Conservation (phyloP, 2,888 invertebrate species). For the Electrophaes corylata region DNA sequence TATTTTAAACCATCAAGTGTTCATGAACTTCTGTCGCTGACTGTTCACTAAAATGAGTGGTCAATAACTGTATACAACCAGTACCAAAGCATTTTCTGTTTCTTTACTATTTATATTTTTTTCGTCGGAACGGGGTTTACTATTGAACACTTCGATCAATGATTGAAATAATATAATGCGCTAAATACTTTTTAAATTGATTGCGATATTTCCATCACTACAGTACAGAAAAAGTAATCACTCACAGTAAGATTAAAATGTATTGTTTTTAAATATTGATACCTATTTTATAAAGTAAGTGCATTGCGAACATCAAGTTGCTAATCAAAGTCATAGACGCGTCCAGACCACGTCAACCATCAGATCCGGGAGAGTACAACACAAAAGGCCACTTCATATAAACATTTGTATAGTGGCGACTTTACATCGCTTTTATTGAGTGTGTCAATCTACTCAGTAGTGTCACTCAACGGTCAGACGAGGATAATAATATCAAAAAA, state of each 20-base stretch:
- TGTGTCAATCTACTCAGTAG: conserved; percentile 59
- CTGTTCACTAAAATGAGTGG: conserved; percentile 4
- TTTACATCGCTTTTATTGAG: conserved; percentile 63
- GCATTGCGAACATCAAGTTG: conserved; percentile 41
- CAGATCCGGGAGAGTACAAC: conserved; percentile 49
- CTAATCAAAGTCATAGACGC: conserved; percentile 29
- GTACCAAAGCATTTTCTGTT: neutral
- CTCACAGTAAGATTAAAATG: too few species aligned
- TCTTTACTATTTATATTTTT: neutral
- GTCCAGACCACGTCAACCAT: conserved; percentile 26
- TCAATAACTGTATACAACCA: neutral
- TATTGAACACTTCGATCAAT: too few species aligned
- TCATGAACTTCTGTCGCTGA: too few species aligned
- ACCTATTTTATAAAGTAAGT: conserved; percentile 20
- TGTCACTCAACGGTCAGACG: conserved; percentile 79
- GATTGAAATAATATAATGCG: too few species aligned
- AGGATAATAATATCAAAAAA: conserved; percentile 62
- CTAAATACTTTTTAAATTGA: too few species aligned
- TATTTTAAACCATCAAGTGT: too few species aligned
- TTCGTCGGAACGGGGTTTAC: neutral
- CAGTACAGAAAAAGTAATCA: too few species aligned
- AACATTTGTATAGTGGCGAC: conserved; percentile 44
- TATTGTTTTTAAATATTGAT: too few species aligned
- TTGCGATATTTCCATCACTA: too few species aligned
- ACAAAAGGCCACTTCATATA: conserved; percentile 61